Base-by-base conservation (phyloP, 2,888 invertebrate species). In the Ophonus ardosiacus region DNA sequence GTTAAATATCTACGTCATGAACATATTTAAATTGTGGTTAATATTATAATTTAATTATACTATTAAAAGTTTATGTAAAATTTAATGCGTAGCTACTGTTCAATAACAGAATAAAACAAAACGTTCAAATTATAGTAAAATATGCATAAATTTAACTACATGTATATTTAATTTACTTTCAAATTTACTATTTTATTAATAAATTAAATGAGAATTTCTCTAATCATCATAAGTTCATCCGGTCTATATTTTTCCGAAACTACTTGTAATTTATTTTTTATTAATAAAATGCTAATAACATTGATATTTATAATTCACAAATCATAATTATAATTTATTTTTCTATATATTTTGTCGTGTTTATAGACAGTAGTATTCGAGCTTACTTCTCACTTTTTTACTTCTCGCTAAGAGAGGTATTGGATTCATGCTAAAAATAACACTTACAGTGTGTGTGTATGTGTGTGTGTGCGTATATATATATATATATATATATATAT, bases 141-240 rank as follows among this genome's bases (percentile, higher is more conserved):
- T 15, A 59, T 59, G 59, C 59, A 59, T 17, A 59, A 59, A 59
- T 17, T 15, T 59, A 59, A 59, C 15, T 15, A 59, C 17, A 59
- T 59, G 15, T 15, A 59, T 59, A 59, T 59, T 59, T 17, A 59
- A 59, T 59, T 15, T 59, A 59, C 59, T 59, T 59, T 59, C 59
- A 59, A n/a, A n/a, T 56, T 0, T 15, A 17, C 7, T 17, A 56
- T 56, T 56, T 56, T 56, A 56, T 17, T 17, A 0, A 59, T 59
- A 17, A 59, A 7, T 59, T 15, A 59, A 59, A 17, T 59, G 7
- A 59, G 7, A 59, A 17, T 59, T 59, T 59, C 59, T 59, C 59
- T 17, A 59, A 59, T 59, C 59, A 59, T 0, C 59, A 59, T 59
- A 59, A 17, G 17, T 59, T 59, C 59, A 59, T 57, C 17, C 7